Evolutionary conservation across 2,113 vertebrate species (phyloP).

Genomic region (Canis aureus): DNA sequence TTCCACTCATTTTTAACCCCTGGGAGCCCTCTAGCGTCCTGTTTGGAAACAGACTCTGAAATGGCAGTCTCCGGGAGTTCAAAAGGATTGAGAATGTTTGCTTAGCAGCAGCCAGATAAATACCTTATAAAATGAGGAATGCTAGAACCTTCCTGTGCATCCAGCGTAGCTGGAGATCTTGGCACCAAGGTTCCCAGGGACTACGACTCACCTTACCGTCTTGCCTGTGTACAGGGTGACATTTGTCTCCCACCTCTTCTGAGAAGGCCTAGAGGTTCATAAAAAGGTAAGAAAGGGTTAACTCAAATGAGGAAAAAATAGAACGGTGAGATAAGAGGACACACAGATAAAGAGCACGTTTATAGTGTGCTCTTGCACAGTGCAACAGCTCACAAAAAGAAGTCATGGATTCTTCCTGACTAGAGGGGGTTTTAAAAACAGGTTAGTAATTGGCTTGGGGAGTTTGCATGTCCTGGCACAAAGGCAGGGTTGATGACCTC

Average conservation of each 20-base stretch:
- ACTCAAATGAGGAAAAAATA: background rate
- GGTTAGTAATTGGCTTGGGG: conserved; percentile 54
- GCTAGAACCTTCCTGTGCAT: background rate
- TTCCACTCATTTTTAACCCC: conserved; percentile 83
- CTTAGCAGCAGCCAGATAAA: background rate
- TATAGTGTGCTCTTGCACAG: background rate
- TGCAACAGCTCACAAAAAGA: conserved; percentile 20
- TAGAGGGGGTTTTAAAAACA: conserved; percentile 62
- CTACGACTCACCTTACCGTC: background rate
- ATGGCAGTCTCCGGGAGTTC: background rate
- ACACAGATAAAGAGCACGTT: background rate
- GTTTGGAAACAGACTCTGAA: conserved; percentile 69
- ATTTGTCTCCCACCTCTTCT: background rate
- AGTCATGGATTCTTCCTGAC: background rate
- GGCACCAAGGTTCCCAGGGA: background rate
- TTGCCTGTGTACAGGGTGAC: background rate
- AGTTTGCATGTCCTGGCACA: conserved; percentile 44
- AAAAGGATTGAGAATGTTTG: conserved; percentile 8
- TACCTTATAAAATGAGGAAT: background rate
- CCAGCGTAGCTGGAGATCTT: no score
- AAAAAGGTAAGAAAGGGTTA: conserved; percentile 44
- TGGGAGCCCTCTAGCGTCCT: conserved; percentile 88
- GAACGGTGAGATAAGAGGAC: conserved; percentile 31
- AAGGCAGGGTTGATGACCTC: conserved; percentile 33
- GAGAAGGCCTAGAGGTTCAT: background rate